These are phyloP conservation scores for Pluvialis apricaria DNA, from an alignment of 2,113 vertebrate species.

Conservation along the genomic window DNA sequence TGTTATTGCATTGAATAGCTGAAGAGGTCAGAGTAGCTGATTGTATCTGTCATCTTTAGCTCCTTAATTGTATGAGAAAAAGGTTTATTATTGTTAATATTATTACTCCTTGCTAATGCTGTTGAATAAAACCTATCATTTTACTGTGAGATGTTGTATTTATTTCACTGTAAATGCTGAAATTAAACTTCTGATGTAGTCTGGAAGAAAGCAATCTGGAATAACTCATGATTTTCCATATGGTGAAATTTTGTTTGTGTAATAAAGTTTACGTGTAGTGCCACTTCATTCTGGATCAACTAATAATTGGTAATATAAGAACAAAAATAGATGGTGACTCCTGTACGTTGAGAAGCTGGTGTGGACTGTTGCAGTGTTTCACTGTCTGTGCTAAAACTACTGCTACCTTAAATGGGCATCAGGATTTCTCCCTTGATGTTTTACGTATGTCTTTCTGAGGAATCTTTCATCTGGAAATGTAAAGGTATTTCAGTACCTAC, in stretches of 20 bases:
- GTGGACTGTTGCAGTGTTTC: background rate
- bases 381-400: background rate
- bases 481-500: background rate
- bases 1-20: background rate
- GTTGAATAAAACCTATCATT: background rate
- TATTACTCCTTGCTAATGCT: background rate
- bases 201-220: background rate
- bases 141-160: background rate
- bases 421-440: background rate
- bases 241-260: background rate
- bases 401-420: background rate
- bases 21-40: background rate
- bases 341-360: background rate
- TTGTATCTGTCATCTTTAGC: conserved; percentile 17
- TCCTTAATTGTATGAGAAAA: conserved; percentile 1
- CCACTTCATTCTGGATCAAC: background rate
- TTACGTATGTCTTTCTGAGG: background rate
- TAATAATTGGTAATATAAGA: background rate
- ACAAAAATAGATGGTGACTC: background rate
- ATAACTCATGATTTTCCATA: background rate
- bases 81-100: conserved; percentile 5
- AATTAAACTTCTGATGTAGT: background rate
- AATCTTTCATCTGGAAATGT: background rate
- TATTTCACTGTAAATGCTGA: conserved; percentile 14
- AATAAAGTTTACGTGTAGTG: background rate